Evolutionary conservation across 2,797 vertebrate species (phyloP).

Genomic region (Syncerus caffer): DNA sequence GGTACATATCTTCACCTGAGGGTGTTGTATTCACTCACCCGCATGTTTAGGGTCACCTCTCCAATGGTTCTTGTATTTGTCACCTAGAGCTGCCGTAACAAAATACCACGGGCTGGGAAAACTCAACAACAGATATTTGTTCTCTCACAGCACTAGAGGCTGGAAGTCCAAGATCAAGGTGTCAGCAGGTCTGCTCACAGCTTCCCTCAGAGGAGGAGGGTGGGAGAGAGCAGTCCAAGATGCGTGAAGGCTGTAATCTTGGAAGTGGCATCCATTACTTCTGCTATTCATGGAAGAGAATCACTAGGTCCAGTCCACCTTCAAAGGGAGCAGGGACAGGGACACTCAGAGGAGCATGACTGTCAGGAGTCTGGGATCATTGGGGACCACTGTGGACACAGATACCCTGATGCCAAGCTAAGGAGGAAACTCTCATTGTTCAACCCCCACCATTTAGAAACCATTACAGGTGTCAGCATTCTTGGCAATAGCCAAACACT

Average conservation of each 20-base stretch:
- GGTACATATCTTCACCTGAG: neutral
- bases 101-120: neutral
- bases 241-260: neutral
- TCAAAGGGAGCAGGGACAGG: neutral
- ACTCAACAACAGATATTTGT: neutral
- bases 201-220: neutral
- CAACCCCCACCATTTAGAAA: neutral
- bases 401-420: neutral
- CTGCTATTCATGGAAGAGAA: neutral
- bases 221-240: neutral
- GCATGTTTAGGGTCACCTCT: neutral
- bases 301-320: neutral
- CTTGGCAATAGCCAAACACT: neutral
- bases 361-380: neutral
- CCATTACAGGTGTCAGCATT: neutral
- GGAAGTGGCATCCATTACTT: neutral
- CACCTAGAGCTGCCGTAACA: neutral
- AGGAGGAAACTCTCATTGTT: neutral
- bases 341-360: neutral
- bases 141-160: neutral
- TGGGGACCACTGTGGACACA: neutral
- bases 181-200: neutral
- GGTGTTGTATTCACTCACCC: neutral
- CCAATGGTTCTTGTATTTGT: neutral
- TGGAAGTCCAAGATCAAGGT: neutral